These are phyloP conservation scores for Ploceus nigricollis DNA, from an alignment of 2,113 vertebrate species.

Conservation along the genomic window DNA sequence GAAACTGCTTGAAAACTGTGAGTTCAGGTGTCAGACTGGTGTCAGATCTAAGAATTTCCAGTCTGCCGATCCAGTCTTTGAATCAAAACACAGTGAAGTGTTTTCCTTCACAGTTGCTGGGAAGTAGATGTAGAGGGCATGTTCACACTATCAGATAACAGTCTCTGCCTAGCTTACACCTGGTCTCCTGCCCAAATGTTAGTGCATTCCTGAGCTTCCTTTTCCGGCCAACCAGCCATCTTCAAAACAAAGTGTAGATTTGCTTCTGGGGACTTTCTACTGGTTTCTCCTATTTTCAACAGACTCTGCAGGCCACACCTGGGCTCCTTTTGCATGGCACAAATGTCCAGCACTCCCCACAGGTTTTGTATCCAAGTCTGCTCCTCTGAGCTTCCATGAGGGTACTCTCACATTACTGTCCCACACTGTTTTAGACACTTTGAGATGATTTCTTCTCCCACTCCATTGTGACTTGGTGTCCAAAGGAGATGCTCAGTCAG, in stretches of 20 bases:
- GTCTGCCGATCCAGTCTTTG: not conserved
- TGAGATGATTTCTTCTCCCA: not conserved
- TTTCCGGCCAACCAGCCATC: not conserved
- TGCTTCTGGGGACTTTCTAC: not conserved
- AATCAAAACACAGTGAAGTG: too few relatives aligned
- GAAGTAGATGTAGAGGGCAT: not conserved
- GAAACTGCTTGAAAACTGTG: not conserved
- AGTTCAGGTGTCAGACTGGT: not conserved
- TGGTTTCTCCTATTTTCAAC: not conserved
- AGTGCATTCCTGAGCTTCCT: not conserved
- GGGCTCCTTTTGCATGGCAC: not conserved
- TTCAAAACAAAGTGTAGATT: not conserved
- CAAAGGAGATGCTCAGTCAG: not conserved
- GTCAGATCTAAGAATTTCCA: not conserved
- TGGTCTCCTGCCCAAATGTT: constrained; percentile 23
- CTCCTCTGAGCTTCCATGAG: not conserved
- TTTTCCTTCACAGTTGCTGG: constrained; percentile 4
- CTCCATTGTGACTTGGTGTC: not conserved
- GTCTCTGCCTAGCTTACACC: constrained; percentile 27
- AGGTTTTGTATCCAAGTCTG: not conserved
- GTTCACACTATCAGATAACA: constrained; percentile 27
- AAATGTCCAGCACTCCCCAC: not conserved
- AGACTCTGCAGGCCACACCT: not conserved
- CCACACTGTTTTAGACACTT: not conserved
- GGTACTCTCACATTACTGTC: not conserved